Evolutionary conservation across 2,888 invertebrate species (phyloP), one percentile per base, ranked within the genome.

Genomic region (Chaetogeoica ovagalla): DNA sequence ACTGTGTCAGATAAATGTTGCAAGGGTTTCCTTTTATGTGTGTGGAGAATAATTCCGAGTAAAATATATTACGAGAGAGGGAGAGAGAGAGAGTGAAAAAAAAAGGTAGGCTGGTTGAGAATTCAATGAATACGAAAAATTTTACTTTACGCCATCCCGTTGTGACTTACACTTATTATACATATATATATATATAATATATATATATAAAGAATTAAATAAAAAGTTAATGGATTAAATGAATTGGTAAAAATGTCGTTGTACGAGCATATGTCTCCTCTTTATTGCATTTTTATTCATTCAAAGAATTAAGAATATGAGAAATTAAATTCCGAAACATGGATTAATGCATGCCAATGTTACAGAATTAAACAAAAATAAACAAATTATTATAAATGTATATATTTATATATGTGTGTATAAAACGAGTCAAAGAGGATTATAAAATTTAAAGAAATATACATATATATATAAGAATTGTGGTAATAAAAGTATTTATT

Each of bases 61-160:
- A 66, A 66, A 66, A 48, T 72, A 55, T 15, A 57, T 57, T 60
- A 72, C 7, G 21, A 70, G 23, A 43, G 13, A 30, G 30, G 4
- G 30, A 2, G 30, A 30, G n/a, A n/a, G 21, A 70, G 23, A 43
- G 13, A 30, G 30, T 2, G 30, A 2, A 30, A 17, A n/a, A 57
- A 70, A 60, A 60, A 60, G 13, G 43, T 48, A 23, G 43, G 23
- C 21, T 15, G 21, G 59, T 60, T 30, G 43, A 17, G 43, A 60
- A 72, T 60, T 72, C 60, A 60, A 60, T 72, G 72, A 60, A 72
- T 72, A 72, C 60, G 43, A 72, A 72, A 60, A 72, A 48, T 48
- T 48, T 48, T 48, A 48, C 13, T 48, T 48, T 13, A 72, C 19
- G 23, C 23, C 23, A 48, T 71, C 71, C 59, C 71, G 11, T 60